Percentiles rank a stretch among this genome's conserved stretches.
phyloP scores from a whole-genome alignment of 2,113 vertebrate species.

The Cygnus buccinator region DNA sequence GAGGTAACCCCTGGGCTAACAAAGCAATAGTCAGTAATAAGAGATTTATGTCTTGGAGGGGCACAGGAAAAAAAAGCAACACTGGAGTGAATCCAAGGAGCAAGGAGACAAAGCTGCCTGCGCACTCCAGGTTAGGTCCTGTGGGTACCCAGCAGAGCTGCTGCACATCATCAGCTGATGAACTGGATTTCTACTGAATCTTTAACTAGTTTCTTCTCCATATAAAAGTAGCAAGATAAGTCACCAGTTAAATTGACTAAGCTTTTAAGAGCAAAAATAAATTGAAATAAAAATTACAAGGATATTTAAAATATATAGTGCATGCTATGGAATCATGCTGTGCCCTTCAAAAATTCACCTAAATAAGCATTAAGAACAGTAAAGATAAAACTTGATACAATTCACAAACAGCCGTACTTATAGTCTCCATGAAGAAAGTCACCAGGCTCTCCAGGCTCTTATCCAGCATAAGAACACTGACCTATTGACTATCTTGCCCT shows the following conservation, averaged over 20 bases:
- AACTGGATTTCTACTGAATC: not conserved
- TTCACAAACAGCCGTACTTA: constrained; percentile 8
- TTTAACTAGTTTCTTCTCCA: constrained; percentile 9
- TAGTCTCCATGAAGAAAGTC: constrained; percentile 20
- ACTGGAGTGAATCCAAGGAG: not conserved
- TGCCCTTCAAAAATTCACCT: not conserved
- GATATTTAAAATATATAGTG: constrained; percentile 16
- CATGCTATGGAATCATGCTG: not conserved
- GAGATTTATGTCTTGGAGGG: not conserved
- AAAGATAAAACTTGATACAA: not conserved
- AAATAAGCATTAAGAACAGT: constrained; percentile 8
- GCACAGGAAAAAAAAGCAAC: not conserved
- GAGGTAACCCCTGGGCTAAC: not conserved
- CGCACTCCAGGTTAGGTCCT: not conserved
- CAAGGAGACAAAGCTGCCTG: not conserved
- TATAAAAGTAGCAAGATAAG: not conserved
- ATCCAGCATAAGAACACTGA: not conserved
- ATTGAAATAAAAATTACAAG: constrained; percentile 33
- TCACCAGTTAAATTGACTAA: constrained; percentile 35
- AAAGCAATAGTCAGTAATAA: not conserved
- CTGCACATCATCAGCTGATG: fast-evolving
- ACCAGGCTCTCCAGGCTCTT: constrained; percentile 3
- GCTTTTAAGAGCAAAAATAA: constrained; percentile 32
- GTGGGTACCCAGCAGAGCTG: not conserved
- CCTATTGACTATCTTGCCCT: not conserved